These are phyloP conservation scores for Drosophila siamana DNA, from an alignment of 2,888 invertebrate genomes.

Conservation along the genomic window DNA sequence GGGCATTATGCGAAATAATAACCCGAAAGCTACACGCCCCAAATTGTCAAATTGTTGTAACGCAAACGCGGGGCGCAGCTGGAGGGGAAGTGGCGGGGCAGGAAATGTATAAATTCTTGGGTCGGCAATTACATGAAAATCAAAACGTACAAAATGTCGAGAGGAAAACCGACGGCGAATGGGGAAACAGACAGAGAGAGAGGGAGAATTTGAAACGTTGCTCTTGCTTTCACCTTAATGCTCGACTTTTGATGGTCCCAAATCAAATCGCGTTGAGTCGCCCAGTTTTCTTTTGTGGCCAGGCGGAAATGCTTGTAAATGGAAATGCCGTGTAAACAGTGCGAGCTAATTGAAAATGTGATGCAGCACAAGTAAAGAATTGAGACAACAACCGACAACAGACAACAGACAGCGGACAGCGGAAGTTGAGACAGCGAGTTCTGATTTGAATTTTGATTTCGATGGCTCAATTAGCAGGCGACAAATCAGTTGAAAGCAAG, in stretches of 20 bases:
- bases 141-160: slow-evolving; percentile 7
- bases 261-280: slow-evolving; percentile 7
- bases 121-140: slow-evolving; percentile 42
- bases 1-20: slow-evolving; percentile 29
- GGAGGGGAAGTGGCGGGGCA: slow-evolving; percentile 42
- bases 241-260: slow-evolving; percentile 35
- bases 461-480: slow-evolving; percentile 19
- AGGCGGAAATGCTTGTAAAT: slow-evolving; percentile 67
- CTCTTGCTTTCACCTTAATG: slow-evolving; percentile 57
- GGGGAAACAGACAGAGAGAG: slow-evolving; percentile 33
- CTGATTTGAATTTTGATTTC: slow-evolving; percentile 32
- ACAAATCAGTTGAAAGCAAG: slow-evolving; percentile 2
- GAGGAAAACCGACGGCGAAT: slow-evolving; percentile 10
- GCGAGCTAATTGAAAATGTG: slow-evolving; percentile 63
- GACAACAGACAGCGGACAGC: not conserved
- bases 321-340: slow-evolving; percentile 56
- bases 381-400: slow-evolving; percentile 3
- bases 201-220: slow-evolving; percentile 46
- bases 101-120: slow-evolving; percentile 66
- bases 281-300: slow-evolving; percentile 33
- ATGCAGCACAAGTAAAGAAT: slow-evolving; percentile 25
- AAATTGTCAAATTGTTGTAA: slow-evolving; percentile 20
- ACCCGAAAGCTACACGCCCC: not conserved
- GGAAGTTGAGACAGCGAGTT: slow-evolving; percentile 30
- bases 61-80: no score